Base-by-base conservation (phyloP, 2,113 vertebrate genomes). In the Phylloscopus trochilus region DNA sequence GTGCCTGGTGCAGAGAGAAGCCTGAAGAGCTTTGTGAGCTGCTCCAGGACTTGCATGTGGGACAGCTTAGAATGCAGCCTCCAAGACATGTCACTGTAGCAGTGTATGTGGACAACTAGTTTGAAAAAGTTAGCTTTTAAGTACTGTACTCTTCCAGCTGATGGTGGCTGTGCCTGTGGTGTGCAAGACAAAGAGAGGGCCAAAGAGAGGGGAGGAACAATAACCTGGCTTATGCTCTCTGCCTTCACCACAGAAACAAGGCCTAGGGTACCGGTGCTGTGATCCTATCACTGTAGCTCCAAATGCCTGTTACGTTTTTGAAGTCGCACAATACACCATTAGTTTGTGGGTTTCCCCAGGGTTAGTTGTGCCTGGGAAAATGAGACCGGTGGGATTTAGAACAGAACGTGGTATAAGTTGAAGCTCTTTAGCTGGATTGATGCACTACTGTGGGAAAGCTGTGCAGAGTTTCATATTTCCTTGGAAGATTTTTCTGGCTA, bases 1-100 rank as follows among this genome's bases (percentile, higher is more conserved):
- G 3, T 4, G 7, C 30, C 37, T 47, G 63, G 33, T 53, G 35
- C 73, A 33, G 23, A 70, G 35, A 35, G 0, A 0, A 73, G 31
- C 28, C 37, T 55, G 26, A 69, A 28, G 11, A 43, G 27, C 35
- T 60, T 15, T 3, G 3, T 37, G 63, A 90, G 59, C 53, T 73
- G 18, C 41, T 66, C 47, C 66, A 64, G 89, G 62, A 83, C 26
- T 28, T 49, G 26, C 23, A 27, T 3, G 5, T 18, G 23, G 53
- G 24, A 79, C 31, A 46, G 28, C 6, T 46, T 49, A 15, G 81
- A 58, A 76, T 28, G 11, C 20, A 13, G 6, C 43, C 13, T 69
- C 35, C 10, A 28, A 23, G 37, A 52, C 22, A 11, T 2, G 39
- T n/a, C 39, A 49, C 0, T n/a, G 24, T 28, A 60, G 49, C 11